Base-by-base conservation (phyloP, 2,797 vertebrate species). In the Gymnoscopelus microlampas region DNA sequence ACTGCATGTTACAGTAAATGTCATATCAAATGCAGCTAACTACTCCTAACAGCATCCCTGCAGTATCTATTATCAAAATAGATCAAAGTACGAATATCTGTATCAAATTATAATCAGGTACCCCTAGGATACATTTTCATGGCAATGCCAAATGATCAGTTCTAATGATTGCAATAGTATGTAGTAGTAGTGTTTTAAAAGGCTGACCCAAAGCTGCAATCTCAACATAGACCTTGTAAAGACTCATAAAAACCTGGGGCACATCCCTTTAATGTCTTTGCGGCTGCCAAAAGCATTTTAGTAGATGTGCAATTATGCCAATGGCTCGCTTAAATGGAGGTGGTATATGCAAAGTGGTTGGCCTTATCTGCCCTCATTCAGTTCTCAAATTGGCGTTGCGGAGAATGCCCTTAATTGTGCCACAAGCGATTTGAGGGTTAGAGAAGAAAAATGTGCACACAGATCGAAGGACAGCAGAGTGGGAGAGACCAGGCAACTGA, bases 11-110 rank as follows among this genome's bases (percentile, higher is more conserved):
- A 7, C 39, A 44, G 7, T 44, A 58, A 57, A 78, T 62, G 11
- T 57, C 7, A 76, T 74, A 69, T 77, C 6, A 2, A 53, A 70
- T 73, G 69, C 73, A 55, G 64, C 57, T 71, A 78, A 78, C 69
- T 63, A 53, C 58, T 74, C 65, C 39, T 39, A 44, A 35, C 32
- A 9, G 8, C 39, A 44, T 60, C 47, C 66, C 59, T 55, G 26
- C n/a, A 60, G 63, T 66, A 32, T 72, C 71, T 61, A 63, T 60
- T 66, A 19, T 19, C 19, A 19, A 19, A 19, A 19, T 19, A 19
- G n/a, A n/a, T n/a, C n/a, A 19, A 19, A 19, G 69, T 65, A 78
- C 29, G 19, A 63, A 78, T 74, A 11, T 56, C 13, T 15, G 56
- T 59, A 63, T 72, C 73, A 76, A 51, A 63, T 62, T 58, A 2